These are phyloP conservation scores for Bathynomus jamesi DNA, from an alignment of 1,140 invertebrate species.

Conservation along the genomic window DNA sequence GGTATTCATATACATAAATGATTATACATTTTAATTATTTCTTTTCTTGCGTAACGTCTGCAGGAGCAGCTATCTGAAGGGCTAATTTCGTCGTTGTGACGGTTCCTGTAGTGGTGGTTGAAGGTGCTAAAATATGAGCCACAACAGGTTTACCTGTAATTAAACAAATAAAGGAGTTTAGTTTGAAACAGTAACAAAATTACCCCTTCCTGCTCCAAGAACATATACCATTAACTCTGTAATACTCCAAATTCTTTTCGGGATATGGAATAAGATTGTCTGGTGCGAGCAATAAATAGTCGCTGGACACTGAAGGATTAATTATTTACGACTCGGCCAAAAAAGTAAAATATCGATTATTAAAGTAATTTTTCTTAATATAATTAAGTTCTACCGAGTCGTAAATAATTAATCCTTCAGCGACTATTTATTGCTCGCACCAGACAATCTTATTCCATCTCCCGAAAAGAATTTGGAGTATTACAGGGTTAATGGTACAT, in stretches of 20 bases:
- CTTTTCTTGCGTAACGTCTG: neutral
- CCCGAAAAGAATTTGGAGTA: no score
- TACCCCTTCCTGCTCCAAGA: no score
- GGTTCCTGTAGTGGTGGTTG: neutral
- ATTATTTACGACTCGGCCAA: neutral
- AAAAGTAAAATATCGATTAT: no score
- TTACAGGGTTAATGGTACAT: no score
- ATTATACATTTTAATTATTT: no score
- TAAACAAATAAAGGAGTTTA: neutral
- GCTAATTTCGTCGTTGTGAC: neutral
- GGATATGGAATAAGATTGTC: neutral
- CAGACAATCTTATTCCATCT: neutral
- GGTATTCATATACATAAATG: no score
- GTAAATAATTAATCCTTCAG: neutral
- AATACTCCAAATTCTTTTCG: no score
- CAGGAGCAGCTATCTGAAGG: neutral
- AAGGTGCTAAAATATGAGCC: neutral
- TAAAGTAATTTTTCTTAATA: no score
- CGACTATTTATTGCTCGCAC: neutral
- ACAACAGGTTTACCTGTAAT: neutral
- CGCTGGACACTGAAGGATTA: neutral
- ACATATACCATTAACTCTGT: no score
- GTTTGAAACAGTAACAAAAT: no score
- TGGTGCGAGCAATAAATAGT: neutral
- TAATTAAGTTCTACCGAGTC: no score